phyloP scores from a whole-genome alignment of 2,888 invertebrate genomes.

The Rhagium mordax region DNA sequence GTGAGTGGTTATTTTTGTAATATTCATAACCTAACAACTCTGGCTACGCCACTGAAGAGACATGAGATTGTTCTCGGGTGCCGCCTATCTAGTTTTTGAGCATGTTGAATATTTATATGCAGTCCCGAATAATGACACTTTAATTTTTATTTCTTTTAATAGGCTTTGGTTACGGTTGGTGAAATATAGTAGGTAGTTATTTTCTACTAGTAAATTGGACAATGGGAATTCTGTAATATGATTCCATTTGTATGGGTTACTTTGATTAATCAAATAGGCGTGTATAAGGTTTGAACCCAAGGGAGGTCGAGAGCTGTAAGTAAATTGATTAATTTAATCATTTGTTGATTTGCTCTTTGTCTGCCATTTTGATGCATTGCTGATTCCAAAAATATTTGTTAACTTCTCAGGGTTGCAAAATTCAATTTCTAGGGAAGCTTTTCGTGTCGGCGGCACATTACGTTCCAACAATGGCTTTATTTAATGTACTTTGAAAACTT shows the following conservation, averaged over 20 bases:
- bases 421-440: too few species aligned
- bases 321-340: neutral
- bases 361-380: too few species aligned
- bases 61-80: neutral
- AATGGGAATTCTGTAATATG: conserved; percentile 17
- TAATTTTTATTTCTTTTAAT: conserved; percentile 27
- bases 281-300: neutral
- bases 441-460: too few species aligned
- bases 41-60: conserved; percentile 6
- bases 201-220: neutral
- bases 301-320: neutral
- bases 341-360: neutral
- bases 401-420: too few species aligned
- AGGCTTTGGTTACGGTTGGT: neutral
- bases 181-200: conserved; percentile 8
- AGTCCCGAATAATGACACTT: conserved; percentile 22
- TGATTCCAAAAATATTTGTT: too few species aligned
- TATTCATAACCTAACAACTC: neutral
- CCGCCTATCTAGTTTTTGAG: conserved; percentile 8
- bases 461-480: too few species aligned
- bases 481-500: too few species aligned
- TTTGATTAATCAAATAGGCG: conserved; percentile 5
- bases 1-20: too few species aligned
- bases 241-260: neutral
- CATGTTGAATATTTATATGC: conserved; percentile 25